Evolutionary conservation across 2,113 vertebrate species (phyloP), one percentile per base, ranked within the genome.

Genomic region (Takifugu flavidus): DNA sequence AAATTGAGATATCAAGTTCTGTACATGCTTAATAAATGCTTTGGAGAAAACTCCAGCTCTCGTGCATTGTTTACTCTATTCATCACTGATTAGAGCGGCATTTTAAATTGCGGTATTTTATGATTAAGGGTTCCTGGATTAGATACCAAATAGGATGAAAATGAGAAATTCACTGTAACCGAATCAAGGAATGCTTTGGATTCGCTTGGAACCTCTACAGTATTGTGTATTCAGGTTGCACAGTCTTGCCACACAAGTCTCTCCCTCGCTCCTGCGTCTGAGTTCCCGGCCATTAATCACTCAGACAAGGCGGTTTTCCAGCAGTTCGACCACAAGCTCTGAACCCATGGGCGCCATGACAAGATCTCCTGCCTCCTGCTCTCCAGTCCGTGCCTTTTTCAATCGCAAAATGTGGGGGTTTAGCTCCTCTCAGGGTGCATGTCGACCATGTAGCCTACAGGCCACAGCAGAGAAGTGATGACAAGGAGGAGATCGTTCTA

Each of bases 321-420:
- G 81, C 74, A 64, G 65, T 85, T 82, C 75, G 78, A 85, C 80
- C 79, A 85, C 82, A 83, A 85, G 85, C 83, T 86, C 83, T 68
- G 71, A 89, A 87, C 82, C 85, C 85, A 89, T 83, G 80, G 83
- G 86, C 83, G 77, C 74, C 74, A 80, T 86, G 83, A 88, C 88
- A 88, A 77, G 79, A 86, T 77, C 74, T 74, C 74, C 42, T 47
- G 74, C 80, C 79, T 82, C 85, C 85, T 86, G 78, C 72, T 82
- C 79, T 72, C 65, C 63, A 73, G 59, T 62, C 70, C 70, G 44
- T 82, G 55, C 31, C 56, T 75, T 79, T 80, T 78, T 85, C 76
- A 87, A 82, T 68, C 77, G 77, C 64, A 76, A 87, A 83, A 84
- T 62, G 62, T 56, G 7, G 50, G 68, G 72, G 75, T 85, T 78